Percentiles rank a stretch among this genome's conserved stretches.
Evolutionary conservation across 1,140 invertebrate genomes (phyloP).

Genomic region (Pentalonia nigronervosa): DNA sequence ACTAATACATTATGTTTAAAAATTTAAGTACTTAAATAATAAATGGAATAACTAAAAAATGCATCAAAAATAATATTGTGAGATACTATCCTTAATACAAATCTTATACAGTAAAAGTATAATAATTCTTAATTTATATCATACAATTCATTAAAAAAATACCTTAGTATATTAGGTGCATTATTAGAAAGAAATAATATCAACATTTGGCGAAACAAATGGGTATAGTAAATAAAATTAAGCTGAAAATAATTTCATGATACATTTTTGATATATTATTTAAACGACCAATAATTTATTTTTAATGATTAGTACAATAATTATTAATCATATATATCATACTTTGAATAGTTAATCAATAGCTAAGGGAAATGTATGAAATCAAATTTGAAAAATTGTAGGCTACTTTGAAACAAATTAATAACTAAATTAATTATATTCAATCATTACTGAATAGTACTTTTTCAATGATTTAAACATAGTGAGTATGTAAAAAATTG

Average conservation of each 20-base stretch:
- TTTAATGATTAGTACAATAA: not conserved
- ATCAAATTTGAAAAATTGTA: not conserved
- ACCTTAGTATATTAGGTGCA: not conserved
- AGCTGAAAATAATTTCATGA: not conserved
- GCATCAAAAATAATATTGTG: not conserved
- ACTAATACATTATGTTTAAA: not conserved
- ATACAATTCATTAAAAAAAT: not conserved
- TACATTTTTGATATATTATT: not conserved
- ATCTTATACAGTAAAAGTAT: not conserved
- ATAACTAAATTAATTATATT: not conserved
- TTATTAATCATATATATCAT: not conserved
- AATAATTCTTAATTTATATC: not conserved
- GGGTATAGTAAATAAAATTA: not conserved
- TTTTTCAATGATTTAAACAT: not conserved
- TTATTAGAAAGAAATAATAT: not conserved
- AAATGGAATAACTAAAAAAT: not conserved
- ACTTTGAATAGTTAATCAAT: not conserved
- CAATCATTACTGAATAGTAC: not conserved
- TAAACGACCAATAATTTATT: too few relatives aligned
- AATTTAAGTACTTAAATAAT: not conserved
- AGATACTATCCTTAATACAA: not conserved
- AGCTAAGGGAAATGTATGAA: not conserved
- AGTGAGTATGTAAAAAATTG: not conserved
- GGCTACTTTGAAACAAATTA: not conserved
- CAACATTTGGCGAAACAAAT: not conserved